These are phyloP conservation scores for Tragelaphus strepsiceros DNA, from an alignment of 2,113 vertebrate species.

Conservation along the genomic window DNA sequence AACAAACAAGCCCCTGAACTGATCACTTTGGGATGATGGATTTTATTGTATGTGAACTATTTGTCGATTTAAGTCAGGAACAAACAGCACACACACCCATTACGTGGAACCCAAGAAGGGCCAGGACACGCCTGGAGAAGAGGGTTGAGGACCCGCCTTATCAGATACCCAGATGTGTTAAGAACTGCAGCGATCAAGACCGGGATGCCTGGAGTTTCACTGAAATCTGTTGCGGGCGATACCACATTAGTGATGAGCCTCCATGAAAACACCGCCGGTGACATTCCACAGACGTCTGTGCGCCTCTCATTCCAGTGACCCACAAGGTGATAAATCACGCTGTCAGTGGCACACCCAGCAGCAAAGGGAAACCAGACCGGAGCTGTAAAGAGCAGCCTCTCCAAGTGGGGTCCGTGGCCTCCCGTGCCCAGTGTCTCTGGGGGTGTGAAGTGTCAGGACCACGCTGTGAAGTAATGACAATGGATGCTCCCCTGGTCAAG, in stretches of 20 bases:
- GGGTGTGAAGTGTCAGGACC: too few relatives aligned
- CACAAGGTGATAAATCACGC: not conserved
- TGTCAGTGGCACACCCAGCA: not conserved
- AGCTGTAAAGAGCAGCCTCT: not conserved
- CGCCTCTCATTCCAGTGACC: not conserved
- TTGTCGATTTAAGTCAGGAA: not conserved
- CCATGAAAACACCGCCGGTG: not conserved
- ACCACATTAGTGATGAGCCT: not conserved
- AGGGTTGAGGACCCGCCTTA: not conserved
- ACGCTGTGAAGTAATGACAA: rapidly evolving
- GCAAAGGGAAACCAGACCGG: not conserved
- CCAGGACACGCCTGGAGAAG: not conserved
- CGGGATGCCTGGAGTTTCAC: not conserved
- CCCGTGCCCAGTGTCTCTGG: not conserved
- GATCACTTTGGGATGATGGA: not conserved
- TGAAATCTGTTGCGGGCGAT: rapidly evolving
- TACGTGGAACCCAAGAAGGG: not conserved
- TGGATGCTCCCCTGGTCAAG: too few relatives aligned
- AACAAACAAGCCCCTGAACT: not conserved
- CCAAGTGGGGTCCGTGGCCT: not conserved
- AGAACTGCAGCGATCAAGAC: not conserved
- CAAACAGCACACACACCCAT: not conserved
- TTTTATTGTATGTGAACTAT: not conserved
- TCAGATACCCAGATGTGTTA: not conserved
- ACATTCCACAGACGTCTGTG: constrained; percentile 34